Evolutionary conservation across 1,140 invertebrate genomes (phyloP), one percentile per base, ranked within the genome.

Genomic region (Diabrotica undecimpunctata): DNA sequence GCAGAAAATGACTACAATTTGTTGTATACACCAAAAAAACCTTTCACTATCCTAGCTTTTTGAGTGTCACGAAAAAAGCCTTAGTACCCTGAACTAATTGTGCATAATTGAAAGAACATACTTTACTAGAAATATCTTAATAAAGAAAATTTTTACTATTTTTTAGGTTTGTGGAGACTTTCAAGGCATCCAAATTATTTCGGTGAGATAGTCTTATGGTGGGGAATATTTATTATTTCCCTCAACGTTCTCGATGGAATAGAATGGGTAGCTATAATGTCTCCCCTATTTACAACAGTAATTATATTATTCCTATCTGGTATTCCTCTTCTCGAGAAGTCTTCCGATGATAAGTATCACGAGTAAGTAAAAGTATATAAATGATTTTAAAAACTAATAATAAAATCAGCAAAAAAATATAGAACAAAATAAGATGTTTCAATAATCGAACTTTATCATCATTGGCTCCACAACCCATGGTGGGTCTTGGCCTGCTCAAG

Each of bases 131-230:
- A n/a, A n/a, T n/a, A n/a, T n/a, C n/a, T n/a, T n/a, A n/a, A n/a
- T n/a, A n/a, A 1, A 25, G 25, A 25, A 1, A 25, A 25, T 25
- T 25, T 25, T 25, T n/a, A 46, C 6, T 10, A 2, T 46, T 65
- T 73, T 78, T 59, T 68, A 90, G 91, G 94, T 11, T 80, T 97
- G 11, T 97, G 95, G 95, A 87, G 88, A 53, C 75, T 94, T 11
- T 96, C 93, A 0, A 85, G 95, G 62, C 95, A 97, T 81, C 95
- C 95, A 0, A 97, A 97, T 78, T 97, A 97, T 76, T 96, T 97
- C 79, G 95, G 95, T 0, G 95, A 97, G 81, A 93, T 97, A 37
- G 83, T 93, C 0, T 83, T 97, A 2, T 97, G 95, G 95, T 94
- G 93, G 88, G 94, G 94, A 2, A 89, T 97, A 54, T 97, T 96